A percentile compares a stretch with the other conserved stretches of the same genome.
phyloP scores from a whole-genome alignment of 2,797 vertebrate species.

The Pachyuromys duprasi region DNA sequence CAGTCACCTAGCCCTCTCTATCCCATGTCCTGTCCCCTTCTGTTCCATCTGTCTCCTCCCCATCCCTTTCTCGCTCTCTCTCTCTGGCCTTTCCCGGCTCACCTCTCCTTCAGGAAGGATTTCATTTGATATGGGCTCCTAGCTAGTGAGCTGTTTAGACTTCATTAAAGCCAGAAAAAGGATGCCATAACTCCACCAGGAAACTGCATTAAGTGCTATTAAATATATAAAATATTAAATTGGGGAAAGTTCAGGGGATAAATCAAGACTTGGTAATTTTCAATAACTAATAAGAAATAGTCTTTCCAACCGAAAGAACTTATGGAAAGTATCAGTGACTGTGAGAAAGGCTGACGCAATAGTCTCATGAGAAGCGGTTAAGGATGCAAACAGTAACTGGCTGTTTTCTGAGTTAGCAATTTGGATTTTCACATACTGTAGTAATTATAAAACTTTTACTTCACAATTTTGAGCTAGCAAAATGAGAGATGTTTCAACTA shows the following conservation, averaged over 20 bases:
- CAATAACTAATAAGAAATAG: constrained; percentile 91
- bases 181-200: constrained; percentile 70
- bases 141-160: background rate
- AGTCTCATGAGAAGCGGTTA: constrained; percentile 90
- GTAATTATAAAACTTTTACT: constrained; percentile 3
- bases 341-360: constrained; percentile 90
- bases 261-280: constrained; percentile 92
- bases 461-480: constrained; percentile 22
- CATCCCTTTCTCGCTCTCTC: background rate
- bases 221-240: constrained; percentile 93
- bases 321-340: constrained; percentile 88
- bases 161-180: constrained; percentile 86
- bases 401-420: constrained; percentile 68
- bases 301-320: constrained; percentile 91
- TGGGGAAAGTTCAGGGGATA: constrained; percentile 93
- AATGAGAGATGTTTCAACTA: background rate
- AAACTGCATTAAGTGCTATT: constrained; percentile 80
- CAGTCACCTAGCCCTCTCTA: no score
- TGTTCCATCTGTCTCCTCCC: no score
- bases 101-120: constrained; percentile 82
- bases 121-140: constrained; percentile 88
- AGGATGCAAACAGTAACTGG: constrained; percentile 89
- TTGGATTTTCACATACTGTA: constrained; percentile 53
- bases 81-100: background rate
- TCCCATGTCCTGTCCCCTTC: background rate